Percentiles rank a stretch among this genome's conserved stretches.
These are phyloP conservation scores for Trichomalopsis sarcophagae DNA, from an alignment of 1,140 invertebrate genomes.

Conservation along the genomic window DNA sequence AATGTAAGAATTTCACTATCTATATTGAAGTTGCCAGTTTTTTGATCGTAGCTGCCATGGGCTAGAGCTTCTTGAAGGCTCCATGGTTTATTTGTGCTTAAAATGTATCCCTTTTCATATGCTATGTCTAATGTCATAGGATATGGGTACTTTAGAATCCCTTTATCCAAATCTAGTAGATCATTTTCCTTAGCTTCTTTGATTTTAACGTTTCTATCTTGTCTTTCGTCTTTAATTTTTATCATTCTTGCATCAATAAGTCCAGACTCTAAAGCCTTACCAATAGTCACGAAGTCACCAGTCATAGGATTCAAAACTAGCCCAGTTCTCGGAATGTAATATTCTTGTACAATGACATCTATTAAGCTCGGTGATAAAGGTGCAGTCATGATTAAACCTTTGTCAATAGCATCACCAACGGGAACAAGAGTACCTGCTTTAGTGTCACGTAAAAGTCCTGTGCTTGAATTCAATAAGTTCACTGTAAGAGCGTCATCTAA, in stretches of 20 bases:
- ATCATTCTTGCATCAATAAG: slow-evolving; percentile 83
- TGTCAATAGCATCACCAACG: slow-evolving; percentile 82
- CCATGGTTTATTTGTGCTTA: slow-evolving; percentile 85
- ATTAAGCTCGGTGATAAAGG: slow-evolving; percentile 82
- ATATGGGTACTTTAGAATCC: slow-evolving; percentile 81
- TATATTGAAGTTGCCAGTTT: slow-evolving; percentile 84
- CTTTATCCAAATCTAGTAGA: slow-evolving; percentile 83
- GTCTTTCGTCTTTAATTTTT: slow-evolving; percentile 84
- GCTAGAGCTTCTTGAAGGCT: slow-evolving; percentile 91
- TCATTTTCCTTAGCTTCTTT: slow-evolving; percentile 82
- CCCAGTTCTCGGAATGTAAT: slow-evolving; percentile 85
- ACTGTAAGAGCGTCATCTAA: slow-evolving; percentile 81
- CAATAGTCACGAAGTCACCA: slow-evolving; percentile 83
- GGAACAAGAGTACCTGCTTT: slow-evolving; percentile 80
- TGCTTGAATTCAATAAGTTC: slow-evolving; percentile 81
- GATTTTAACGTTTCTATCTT: slow-evolving; percentile 80
- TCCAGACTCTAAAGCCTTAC: slow-evolving; percentile 82
- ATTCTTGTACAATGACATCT: slow-evolving; percentile 86
- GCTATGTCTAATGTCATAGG: slow-evolving; percentile 84
- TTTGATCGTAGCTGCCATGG: slow-evolving; percentile 86
- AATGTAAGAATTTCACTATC: slow-evolving; percentile 84
- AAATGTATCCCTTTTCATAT: slow-evolving; percentile 84
- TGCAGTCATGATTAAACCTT: slow-evolving; percentile 82
- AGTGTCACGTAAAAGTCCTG: slow-evolving; percentile 81
- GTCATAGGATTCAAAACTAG: slow-evolving; percentile 87